Evolutionary conservation across 2,113 vertebrate genomes (phyloP).

Genomic region (Sebastes fasciatus): DNA sequence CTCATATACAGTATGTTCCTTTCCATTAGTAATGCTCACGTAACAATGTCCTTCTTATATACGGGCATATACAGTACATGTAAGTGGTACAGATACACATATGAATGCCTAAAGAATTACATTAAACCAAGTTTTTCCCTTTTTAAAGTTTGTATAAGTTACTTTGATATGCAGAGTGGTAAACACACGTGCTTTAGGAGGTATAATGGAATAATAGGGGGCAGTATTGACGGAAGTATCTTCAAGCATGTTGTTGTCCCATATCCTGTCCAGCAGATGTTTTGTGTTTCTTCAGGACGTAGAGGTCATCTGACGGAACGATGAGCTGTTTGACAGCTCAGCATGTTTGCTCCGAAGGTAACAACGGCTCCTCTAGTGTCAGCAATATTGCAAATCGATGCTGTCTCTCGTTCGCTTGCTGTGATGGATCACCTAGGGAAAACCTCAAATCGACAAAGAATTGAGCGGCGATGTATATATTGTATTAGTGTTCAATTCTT

Average conservation of each 20-base stretch:
- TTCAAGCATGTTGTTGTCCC: background rate
- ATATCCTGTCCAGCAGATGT: slow-evolving; percentile 7
- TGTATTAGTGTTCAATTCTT: background rate
- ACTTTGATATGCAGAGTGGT: background rate
- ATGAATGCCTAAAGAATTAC: background rate
- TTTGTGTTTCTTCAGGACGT: slow-evolving; percentile 5
- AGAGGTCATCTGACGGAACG: slow-evolving; percentile 41
- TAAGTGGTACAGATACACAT: background rate
- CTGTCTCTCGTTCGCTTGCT: background rate
- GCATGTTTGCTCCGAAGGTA: slow-evolving; percentile 33
- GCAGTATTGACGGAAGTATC: background rate
- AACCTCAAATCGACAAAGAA: slow-evolving; percentile 37
- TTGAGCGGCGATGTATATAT: slow-evolving; percentile 19
- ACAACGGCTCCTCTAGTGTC: slow-evolving; percentile 8
- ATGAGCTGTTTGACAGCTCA: slow-evolving; percentile 40
- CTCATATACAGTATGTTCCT: background rate
- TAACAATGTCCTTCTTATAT: slow-evolving; percentile 1
- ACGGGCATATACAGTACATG: background rate
- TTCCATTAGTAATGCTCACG: background rate
- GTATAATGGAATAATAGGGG: background rate
- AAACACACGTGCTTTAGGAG: background rate
- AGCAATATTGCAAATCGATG: slow-evolving; percentile 61
- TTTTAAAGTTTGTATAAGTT: background rate
- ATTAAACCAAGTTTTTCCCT: background rate
- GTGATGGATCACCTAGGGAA: slow-evolving; percentile 44